Percentiles rank a stretch among this genome's conserved stretches.
Evolutionary conservation across 2,113 vertebrate genomes (phyloP).

Genomic region (Carassius carassius): DNA sequence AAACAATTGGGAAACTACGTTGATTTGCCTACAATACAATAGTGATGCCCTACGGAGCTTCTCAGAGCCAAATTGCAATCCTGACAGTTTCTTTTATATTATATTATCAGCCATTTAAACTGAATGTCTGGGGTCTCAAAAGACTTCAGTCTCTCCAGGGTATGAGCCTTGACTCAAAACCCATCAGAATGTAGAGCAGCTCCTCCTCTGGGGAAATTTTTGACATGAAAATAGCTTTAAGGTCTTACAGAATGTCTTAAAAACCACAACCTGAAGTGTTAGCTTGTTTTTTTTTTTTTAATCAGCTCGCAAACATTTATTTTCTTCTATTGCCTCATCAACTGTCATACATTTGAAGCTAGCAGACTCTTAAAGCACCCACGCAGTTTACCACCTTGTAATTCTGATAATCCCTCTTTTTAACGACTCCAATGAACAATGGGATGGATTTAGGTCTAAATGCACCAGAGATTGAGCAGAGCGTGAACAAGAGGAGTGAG

Average conservation of each 20-base stretch:
- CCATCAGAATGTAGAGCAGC: slow-evolving; percentile 26
- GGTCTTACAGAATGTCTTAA: neutral
- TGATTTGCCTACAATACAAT: slow-evolving; percentile 36
- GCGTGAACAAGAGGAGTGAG: neutral
- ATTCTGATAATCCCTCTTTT: slow-evolving; percentile 28
- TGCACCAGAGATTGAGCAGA: neutral
- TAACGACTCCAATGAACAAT: neutral
- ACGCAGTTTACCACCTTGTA: slow-evolving; percentile 9
- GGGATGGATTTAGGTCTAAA: slow-evolving; percentile 18
- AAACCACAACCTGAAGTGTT: slow-evolving; percentile 26
- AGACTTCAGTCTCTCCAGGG: slow-evolving; percentile 20
- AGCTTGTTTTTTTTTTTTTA: slow-evolving; percentile 17
- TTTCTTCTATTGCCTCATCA: slow-evolving; percentile 5
- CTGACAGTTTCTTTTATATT: slow-evolving; percentile 40
- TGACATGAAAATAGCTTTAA: slow-evolving; percentile 20
- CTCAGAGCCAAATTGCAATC: slow-evolving; percentile 5
- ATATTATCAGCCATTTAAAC: slow-evolving; percentile 50
- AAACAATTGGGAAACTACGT: slow-evolving; percentile 12
- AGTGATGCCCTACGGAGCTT: slow-evolving; percentile 19
- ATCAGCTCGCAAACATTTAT: neutral
- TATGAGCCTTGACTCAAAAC: slow-evolving; percentile 31
- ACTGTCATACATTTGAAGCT: slow-evolving; percentile 16
- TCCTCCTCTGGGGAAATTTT: slow-evolving; percentile 17
- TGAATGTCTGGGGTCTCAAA: slow-evolving; percentile 45
- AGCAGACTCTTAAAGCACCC: neutral